Evolutionary conservation across 2,888 invertebrate genomes (phyloP), one percentile per base, ranked within the genome.

Genomic region (Onthophagus sagittarius): DNA sequence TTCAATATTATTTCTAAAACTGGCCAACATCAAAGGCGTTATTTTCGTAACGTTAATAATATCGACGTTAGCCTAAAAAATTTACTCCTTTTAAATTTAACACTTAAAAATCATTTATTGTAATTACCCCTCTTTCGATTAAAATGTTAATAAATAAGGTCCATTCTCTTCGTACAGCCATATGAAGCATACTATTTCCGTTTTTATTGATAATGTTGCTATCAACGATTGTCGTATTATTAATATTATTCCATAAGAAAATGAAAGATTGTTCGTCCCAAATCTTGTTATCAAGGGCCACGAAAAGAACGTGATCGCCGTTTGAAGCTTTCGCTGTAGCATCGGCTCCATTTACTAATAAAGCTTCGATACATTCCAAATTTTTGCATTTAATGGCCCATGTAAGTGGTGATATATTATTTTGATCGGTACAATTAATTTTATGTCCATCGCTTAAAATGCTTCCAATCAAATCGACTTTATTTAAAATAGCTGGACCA

Each of bases 241-340:
- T 82, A 9, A 86, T 77, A 13, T 77, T 75, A 72, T 82, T 81
- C 84, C 85, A 86, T 64, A 86, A 80, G 39, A 80, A 78, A 53
- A 85, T 77, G 72, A 85, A 85, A 7, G 82, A 79, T 53, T 82
- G 77, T 78, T 86, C 85, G 70, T 85, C 84, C 86, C 86, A 86
- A 5, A 78, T 75, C 71, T 81, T 79, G 71, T 81, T 82, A 75
- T 85, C 83, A 23, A 84, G 76, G 2, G 86, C 86, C 33, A 83
- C 77, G 15, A 84, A 81, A 9, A 86, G 74, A 1, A 82, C 78
- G 73, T 83, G 83, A 74, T 86, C 83, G 5, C 85, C 84, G 65
- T 82, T 83, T 63, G 75, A 69, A 63, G 83, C 83, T 74, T 79
- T 78, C 3, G 82, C 78, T 2, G 80, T 80, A 13, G 83, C 78